Conservation (phyloP, 2,797 vertebrate genomes). For the Pachyuromys duprasi region DNA sequence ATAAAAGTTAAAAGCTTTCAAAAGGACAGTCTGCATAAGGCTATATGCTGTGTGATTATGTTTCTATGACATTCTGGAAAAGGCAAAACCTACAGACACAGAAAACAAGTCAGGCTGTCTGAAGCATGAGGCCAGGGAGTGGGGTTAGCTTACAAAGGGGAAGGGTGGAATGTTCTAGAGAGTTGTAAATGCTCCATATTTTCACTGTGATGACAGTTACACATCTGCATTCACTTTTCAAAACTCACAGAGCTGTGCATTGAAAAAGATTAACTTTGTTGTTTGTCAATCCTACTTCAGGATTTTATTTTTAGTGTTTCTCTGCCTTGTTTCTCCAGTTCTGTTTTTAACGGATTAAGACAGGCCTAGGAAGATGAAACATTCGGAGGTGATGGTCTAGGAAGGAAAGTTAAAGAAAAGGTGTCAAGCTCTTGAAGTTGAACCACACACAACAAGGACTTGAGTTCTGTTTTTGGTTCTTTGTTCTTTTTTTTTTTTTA, state of each 20-base stretch:
- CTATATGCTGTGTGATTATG: background rate
- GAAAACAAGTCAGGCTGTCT: conserved; percentile 33
- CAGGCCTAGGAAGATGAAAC: conserved; percentile 12
- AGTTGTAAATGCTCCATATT: background rate
- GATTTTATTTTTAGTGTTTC: background rate
- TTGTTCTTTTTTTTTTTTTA: conserved; percentile 47
- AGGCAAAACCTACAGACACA: conserved; percentile 31
- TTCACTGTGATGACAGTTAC: background rate
- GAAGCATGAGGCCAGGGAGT: background rate
- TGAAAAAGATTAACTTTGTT: conserved; percentile 3
- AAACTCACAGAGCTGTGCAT: background rate
- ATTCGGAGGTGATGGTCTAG: background rate
- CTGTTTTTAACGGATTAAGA: conserved; percentile 16
- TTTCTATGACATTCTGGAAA: conserved; percentile 61
- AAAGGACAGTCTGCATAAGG: conserved; percentile 38
- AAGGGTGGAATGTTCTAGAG: background rate
- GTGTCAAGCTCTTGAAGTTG: conserved; percentile 50
- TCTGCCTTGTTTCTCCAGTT: conserved; percentile 37
- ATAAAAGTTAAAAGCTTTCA: background rate
- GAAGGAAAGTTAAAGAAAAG: conserved; percentile 30
- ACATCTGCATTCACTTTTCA: conserved; percentile 1
- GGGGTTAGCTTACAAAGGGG: background rate
- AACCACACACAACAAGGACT: background rate
- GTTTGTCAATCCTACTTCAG: background rate
- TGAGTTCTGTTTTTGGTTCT: conserved; percentile 29